Evolutionary conservation across 1,140 invertebrate species (phyloP), one percentile per base, ranked within the genome.

Genomic region (Leptinotarsa lineolata): DNA sequence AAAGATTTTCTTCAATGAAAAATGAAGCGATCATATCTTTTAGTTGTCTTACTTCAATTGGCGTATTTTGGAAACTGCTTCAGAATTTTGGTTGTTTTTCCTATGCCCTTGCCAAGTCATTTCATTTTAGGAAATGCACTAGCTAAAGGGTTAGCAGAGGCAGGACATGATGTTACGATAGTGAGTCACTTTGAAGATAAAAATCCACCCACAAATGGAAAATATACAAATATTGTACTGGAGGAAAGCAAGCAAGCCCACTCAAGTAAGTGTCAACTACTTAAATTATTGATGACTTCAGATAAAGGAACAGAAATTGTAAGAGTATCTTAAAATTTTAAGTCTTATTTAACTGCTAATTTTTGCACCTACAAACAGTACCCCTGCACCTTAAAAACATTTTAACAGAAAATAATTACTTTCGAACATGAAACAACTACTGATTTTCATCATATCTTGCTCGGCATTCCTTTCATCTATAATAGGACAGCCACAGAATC

Each of bases 101-200:
- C 74, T 58, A 2, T 67, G 18, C 59, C 71, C 5, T 59, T 60
- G 20, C 46, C 15, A 46, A 91, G 90, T 59, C 90, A 91, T 76
- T 89, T 86, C 66, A 84, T 87, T 63, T 84, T 90, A 68, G 88
- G 88, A 24, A 86, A 87, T 4, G 80, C 83, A 0, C 68, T 91
- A 66, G 85, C 88, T 78, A 87, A 87, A 72, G 88, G 84, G 16
- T 71, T 91, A 24, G 89, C 87, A 0, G 77, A 72, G 13, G 84
- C 83, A 48, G 89, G 89, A 6, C 90, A 91, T 74, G 82, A 30
- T 30, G 30, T 30, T 2, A 30, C 30, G 30, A 30, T 30, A 8
- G 30, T 30, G 30, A 11, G 30, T 30, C 30, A 6, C 8, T 30
- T 2, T 2, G 30, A 30, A 0, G 30, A 30, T 30, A 30, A 30